Evolutionary conservation across 2,888 invertebrate genomes (phyloP).

Genomic region (Noctuana brunneofusca): DNA sequence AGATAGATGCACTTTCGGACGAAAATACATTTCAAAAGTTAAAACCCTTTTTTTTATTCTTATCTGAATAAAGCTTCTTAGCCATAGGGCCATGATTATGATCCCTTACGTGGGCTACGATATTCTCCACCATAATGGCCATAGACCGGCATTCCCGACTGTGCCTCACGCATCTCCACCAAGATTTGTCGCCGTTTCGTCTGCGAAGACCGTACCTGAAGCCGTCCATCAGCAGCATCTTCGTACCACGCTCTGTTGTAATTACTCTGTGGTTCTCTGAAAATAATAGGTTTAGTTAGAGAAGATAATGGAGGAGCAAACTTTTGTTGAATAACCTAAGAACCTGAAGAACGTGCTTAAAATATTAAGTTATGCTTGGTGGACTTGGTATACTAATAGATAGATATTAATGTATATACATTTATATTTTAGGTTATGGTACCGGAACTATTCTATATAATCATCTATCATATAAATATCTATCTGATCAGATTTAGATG

Average conservation of each 20-base stretch:
- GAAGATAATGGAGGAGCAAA: neutral
- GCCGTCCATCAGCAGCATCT: conserved; percentile 45
- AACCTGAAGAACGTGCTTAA: no score
- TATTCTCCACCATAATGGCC: conserved; percentile 40
- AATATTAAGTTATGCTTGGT: no score
- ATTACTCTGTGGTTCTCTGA: conserved; percentile 33
- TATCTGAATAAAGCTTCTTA: neutral
- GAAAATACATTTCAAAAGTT: no score
- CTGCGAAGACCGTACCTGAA: conserved; percentile 53
- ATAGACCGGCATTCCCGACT: conserved; percentile 46
- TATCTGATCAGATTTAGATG: no score
- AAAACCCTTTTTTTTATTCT: neutral
- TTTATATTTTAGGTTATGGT: no score
- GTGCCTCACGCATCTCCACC: conserved; percentile 53
- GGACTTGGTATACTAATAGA: no score
- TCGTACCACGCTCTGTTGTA: conserved; percentile 41
- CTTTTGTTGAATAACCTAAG: no score
- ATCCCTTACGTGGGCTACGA: conserved; percentile 37
- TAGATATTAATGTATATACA: no score
- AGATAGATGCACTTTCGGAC: no score
- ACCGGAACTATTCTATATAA: no score
- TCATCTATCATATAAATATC: no score
- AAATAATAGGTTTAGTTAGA: neutral
- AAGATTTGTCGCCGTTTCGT: conserved; percentile 38
- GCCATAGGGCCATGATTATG: conserved; percentile 41